These are phyloP conservation scores for Drosophila affinis DNA, from an alignment of 2,888 invertebrate species.

Conservation along the genomic window DNA sequence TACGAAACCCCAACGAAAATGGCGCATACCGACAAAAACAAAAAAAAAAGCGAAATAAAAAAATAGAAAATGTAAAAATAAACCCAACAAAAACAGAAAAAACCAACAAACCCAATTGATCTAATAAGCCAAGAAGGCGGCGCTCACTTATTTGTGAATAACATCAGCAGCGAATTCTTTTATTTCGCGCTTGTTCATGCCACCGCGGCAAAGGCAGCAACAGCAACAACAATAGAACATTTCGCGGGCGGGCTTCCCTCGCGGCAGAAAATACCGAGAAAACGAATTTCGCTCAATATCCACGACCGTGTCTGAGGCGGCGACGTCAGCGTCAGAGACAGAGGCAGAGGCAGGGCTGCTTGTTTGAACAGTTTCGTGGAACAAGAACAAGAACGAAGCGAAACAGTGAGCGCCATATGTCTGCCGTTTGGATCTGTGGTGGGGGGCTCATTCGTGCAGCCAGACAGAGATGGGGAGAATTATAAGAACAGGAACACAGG, in stretches of 20 bases:
- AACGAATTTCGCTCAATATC: constrained; percentile 38
- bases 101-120: constrained; percentile 63
- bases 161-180: constrained; percentile 10
- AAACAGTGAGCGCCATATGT: constrained; percentile 48
- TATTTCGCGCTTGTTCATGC: constrained; percentile 42
- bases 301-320: not conserved
- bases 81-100: constrained; percentile 19
- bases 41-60: constrained; percentile 8
- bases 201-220: constrained; percentile 16
- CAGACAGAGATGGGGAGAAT: constrained; percentile 27
- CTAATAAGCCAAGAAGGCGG: constrained; percentile 69
- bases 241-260: constrained; percentile 69
- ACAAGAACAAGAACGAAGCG: constrained; percentile 1
- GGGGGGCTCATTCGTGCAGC: constrained; percentile 14
- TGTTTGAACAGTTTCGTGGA: constrained; percentile 34
- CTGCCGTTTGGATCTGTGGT: constrained; percentile 20
- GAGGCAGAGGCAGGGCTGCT: not conserved
- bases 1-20: constrained; percentile 40
- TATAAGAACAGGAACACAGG: constrained; percentile 33
- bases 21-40: constrained; percentile 31
- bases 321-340: not conserved
- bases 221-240: constrained; percentile 50
- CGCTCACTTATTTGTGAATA: constrained; percentile 28
- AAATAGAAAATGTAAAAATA: constrained; percentile 22
- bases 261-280: constrained; percentile 46